Conservation (phyloP, 2,113 vertebrate species). For the Lonchura striata region DNA sequence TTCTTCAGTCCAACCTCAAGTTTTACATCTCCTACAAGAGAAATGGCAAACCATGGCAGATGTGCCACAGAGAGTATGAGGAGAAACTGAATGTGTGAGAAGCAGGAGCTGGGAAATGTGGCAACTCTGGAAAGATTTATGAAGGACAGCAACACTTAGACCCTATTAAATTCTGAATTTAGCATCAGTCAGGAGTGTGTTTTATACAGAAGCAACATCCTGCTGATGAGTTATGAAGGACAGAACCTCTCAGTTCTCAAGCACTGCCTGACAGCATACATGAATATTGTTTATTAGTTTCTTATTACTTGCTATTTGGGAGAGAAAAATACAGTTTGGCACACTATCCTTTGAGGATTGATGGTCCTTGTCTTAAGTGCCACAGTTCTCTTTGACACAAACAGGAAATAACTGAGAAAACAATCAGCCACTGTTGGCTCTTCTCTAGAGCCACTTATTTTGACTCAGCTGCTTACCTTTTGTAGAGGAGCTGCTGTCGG, state of each 20-base stretch:
- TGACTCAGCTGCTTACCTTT: conserved; percentile 75
- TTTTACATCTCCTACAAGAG: neutral
- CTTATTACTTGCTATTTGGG: conserved; percentile 45
- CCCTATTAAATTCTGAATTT: conserved; percentile 52
- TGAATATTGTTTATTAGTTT: conserved; percentile 59
- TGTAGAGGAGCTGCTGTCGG: conserved; percentile 89
- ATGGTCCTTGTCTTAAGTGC: conserved; percentile 2
- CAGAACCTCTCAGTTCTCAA: conserved; percentile 44
- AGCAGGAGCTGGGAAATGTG: neutral
- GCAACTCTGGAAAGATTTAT: conserved; percentile 32
- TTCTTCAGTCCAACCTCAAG: neutral
- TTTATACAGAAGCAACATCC: conserved; percentile 33
- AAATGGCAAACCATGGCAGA: neutral
- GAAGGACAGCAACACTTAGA: conserved; percentile 44
- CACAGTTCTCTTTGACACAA: conserved; percentile 18
- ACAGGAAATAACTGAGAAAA: conserved; percentile 28
- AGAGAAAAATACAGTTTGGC: conserved; percentile 33
- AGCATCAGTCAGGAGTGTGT: conserved; percentile 20
- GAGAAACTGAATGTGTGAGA: neutral
- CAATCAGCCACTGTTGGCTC: neutral
- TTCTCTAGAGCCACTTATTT: neutral
- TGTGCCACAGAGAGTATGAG: neutral
- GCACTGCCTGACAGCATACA: conserved; percentile 35
- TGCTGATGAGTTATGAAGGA: conserved; percentile 56
- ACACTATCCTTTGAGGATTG: neutral